Evolutionary conservation across 2,888 invertebrate genomes (phyloP).

Genomic region (Hecatera dysodea): DNA sequence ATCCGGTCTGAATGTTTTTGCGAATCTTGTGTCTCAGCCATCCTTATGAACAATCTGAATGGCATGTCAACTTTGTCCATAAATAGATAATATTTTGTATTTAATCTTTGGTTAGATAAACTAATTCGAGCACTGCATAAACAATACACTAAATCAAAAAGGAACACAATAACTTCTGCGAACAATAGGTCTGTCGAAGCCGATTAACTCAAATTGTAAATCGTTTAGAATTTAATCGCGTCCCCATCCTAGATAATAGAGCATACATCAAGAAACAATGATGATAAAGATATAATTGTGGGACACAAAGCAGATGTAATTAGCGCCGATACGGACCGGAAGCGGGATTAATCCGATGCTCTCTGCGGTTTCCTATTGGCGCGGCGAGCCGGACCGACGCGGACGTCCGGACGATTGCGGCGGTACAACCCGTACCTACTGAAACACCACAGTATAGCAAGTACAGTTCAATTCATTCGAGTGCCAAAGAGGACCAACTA

Average conservation of each 20-base stretch:
- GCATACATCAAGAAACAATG: slow-evolving; percentile 12
- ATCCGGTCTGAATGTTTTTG: not conserved
- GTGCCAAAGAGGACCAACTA: not conserved
- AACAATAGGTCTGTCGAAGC: slow-evolving; percentile 4
- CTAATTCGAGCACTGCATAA: not conserved
- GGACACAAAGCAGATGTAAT: slow-evolving; percentile 51
- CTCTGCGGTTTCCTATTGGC: slow-evolving; percentile 45
- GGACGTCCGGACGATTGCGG: slow-evolving; percentile 47
- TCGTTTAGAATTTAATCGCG: slow-evolving; percentile 9
- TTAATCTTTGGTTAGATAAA: not conserved
- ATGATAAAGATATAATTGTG: slow-evolving; percentile 14
- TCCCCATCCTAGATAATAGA: slow-evolving; percentile 5
- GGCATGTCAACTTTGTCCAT: no score
- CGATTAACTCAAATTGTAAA: slow-evolving; percentile 7
- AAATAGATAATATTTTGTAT: not conserved
- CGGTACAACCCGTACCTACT: slow-evolving; percentile 22
- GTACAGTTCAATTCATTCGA: slow-evolving; percentile 11
- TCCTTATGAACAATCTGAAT: no score
- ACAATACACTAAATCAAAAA: not conserved
- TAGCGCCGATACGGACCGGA: slow-evolving; percentile 38
- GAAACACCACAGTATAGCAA: slow-evolving; percentile 10
- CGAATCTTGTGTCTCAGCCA: no score
- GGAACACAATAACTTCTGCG: not conserved
- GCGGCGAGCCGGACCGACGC: slow-evolving; percentile 15
- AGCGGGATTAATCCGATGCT: slow-evolving; percentile 46